Evolutionary conservation across 2,113 vertebrate species (phyloP), one percentile per base, ranked within the genome.

Genomic region (Hyla sarda): DNA sequence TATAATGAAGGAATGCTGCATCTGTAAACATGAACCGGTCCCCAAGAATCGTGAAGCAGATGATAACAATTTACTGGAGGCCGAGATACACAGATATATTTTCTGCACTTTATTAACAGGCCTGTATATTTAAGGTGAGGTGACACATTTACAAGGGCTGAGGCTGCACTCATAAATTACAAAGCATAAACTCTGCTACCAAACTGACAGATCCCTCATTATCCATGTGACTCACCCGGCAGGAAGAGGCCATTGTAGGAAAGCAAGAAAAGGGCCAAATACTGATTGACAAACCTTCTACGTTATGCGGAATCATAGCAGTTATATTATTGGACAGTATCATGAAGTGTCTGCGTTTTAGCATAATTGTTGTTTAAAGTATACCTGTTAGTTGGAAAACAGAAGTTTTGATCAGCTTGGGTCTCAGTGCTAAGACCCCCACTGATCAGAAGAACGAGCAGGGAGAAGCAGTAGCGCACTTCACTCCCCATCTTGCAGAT

Each of bases 91-190:
- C 25, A 28, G 16, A 10, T 69, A 45, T 6, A 48, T 48, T 47
- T 13, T 3, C 34, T 19, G 10, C 25, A 23, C 41, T 82, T 67
- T 72, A 83, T 56, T 72, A 48, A 52, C 65, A 56, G 45, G 48
- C 48, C 30, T 54, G 17, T 32, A 56, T 54, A 56, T 54, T 54
- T 83, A n/a, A 83, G 82, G 82, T 83, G 82, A 28, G 62, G 67
- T 71, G 65, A 54, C 82, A 69, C 14, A 48, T 71, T 71, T 72
- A 72, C n/a, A 52, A 56, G 82, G 48, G 48, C 13, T 72, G 65
- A 52, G 67, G 19, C 82, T 34, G 1, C 48, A 32, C 16, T 72
- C 48, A 54, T 37, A 17, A 37, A 54, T 72, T 16, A 73, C 30
- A 37, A 82, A 50, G 81, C 45, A 73, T 72, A 83, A 72, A 83